These are phyloP conservation scores for Glaucomys volans DNA, from an alignment of 2,113 vertebrate genomes.

Conservation along the genomic window DNA sequence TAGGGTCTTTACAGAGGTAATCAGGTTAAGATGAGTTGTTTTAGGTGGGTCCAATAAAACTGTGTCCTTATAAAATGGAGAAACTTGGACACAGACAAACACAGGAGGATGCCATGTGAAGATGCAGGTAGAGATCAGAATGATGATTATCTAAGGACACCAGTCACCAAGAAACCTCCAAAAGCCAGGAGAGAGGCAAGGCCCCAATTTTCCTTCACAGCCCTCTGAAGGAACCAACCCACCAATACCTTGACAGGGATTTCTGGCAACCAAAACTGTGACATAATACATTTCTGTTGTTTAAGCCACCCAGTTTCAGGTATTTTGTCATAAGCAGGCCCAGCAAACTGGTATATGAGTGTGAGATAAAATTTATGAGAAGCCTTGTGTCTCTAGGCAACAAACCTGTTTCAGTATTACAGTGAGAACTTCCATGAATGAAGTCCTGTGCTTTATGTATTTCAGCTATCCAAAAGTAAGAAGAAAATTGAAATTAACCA, in stretches of 20 bases:
- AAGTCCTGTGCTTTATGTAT: neutral
- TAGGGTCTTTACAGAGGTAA: neutral
- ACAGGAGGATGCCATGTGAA: neutral
- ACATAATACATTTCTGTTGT: neutral
- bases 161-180: neutral
- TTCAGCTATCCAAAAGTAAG: neutral
- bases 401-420: neutral
- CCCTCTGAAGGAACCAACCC: neutral
- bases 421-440: neutral
- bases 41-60: neutral
- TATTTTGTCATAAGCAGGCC: neutral
- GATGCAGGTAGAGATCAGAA: neutral
- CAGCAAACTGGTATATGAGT: neutral
- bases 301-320: too few species aligned
- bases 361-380: neutral
- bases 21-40: neutral
- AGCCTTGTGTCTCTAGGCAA: neutral
- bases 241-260: neutral
- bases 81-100: neutral
- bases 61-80: neutral
- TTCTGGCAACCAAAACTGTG: neutral
- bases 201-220: neutral
- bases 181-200: neutral
- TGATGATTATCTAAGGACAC: neutral
- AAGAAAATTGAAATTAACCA: neutral